Conservation (phyloP, 2,888 invertebrate species). For the Parapristionchus giblindavisi region DNA sequence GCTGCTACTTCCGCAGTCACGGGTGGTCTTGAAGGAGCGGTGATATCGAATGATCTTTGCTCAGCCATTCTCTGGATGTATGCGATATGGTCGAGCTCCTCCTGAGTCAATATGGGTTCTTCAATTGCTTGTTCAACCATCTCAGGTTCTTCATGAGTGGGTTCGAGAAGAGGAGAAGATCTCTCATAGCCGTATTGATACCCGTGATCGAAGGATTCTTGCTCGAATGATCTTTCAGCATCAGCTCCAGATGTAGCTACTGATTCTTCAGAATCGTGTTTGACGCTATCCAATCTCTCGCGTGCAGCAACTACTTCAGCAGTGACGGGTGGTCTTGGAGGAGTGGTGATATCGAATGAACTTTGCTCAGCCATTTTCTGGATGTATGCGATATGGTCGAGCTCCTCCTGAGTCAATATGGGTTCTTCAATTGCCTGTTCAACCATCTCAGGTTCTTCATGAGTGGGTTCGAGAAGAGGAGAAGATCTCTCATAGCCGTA, state of each 20-base stretch:
- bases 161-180: no score
- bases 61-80: constrained; percentile 40
- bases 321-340: neutral
- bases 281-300: neutral
- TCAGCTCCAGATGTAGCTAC: constrained; percentile 36
- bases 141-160: neutral
- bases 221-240: constrained; percentile 32
- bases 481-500: neutral
- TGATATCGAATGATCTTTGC: constrained; percentile 8
- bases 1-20: neutral
- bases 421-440: neutral
- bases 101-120: constrained; percentile 37
- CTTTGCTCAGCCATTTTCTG: constrained; percentile 45
- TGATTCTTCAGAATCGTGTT: neutral
- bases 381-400: constrained; percentile 47
- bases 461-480: neutral
- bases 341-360: constrained; percentile 40
- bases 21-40: neutral
- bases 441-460: constrained; percentile 12
- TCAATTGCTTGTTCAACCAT: neutral
- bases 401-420: constrained; percentile 44
- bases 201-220: no score
- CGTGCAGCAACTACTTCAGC: no score
- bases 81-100: constrained; percentile 43
- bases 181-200: no score